Conservation (phyloP, 2,888 invertebrate species). For the Galeopsomyia nigrocyanea region DNA sequence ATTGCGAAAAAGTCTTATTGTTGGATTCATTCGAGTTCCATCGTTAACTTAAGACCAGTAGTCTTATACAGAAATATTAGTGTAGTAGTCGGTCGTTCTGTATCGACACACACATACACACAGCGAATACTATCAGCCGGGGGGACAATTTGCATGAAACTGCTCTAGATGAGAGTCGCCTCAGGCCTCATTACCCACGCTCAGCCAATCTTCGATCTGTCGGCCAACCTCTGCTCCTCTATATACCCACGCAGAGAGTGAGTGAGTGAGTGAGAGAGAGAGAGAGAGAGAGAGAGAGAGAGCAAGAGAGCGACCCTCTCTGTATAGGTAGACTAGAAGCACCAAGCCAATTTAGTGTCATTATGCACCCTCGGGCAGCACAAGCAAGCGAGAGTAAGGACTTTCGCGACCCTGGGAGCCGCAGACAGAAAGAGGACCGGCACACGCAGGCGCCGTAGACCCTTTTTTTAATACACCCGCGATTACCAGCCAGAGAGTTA, state of each 20-base stretch:
- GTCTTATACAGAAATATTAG: too few relatives aligned
- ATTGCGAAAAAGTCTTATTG: too few relatives aligned
- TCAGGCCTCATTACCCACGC: constrained; percentile 56
- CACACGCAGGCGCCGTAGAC: constrained; percentile 4
- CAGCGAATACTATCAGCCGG: not conserved
- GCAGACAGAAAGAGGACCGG: constrained; percentile 41
- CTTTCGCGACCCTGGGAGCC: constrained; percentile 37
- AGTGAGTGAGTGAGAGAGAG: too few relatives aligned
- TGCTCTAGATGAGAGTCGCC: constrained; percentile 54
- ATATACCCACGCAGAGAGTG: not conserved
- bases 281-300: too few relatives aligned
- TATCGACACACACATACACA: not conserved
- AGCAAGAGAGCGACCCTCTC: constrained; percentile 33
- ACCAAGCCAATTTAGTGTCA: constrained; percentile 64
- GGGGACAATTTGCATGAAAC: constrained; percentile 59
- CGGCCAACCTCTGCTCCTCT: constrained; percentile 10
- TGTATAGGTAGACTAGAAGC: constrained; percentile 57
- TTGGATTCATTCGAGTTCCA: too few relatives aligned
- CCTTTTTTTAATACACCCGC: constrained; percentile 41
- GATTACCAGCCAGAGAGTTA: constrained; percentile 39
- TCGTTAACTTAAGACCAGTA: too few relatives aligned
- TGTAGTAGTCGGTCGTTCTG: too few relatives aligned
- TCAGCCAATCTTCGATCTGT: constrained; percentile 44
- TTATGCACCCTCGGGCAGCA: constrained; percentile 60
- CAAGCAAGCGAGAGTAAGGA: constrained; percentile 2